A percentile compares a stretch with the other conserved stretches of the same genome.
These are phyloP conservation scores for Frankliniella fusca DNA, from an alignment of 2,888 invertebrate genomes.

Conservation along the genomic window DNA sequence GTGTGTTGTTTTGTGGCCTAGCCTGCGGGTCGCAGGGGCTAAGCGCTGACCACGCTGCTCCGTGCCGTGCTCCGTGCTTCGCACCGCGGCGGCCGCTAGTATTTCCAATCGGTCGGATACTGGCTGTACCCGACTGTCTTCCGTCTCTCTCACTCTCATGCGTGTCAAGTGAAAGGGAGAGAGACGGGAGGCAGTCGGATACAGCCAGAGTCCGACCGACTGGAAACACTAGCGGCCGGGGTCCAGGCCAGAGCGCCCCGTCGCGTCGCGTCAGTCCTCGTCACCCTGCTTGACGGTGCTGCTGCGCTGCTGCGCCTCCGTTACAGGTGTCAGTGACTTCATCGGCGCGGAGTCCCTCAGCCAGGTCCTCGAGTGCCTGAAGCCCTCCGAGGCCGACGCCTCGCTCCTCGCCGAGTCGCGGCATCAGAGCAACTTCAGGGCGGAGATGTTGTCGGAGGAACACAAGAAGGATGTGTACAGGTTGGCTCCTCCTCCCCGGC, in stretches of 20 bases:
- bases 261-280: neutral
- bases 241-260: neutral
- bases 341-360: constrained; percentile 66
- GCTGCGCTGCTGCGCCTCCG: neutral
- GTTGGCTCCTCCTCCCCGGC: constrained; percentile 56
- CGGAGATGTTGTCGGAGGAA: constrained; percentile 56
- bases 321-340: constrained; percentile 70
- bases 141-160: too few relatives aligned
- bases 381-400: constrained; percentile 23
- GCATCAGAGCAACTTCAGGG: constrained; percentile 38
- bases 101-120: too few relatives aligned
- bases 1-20: too few relatives aligned
- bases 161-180: too few relatives aligned
- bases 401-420: neutral
- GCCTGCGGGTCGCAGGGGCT: too few relatives aligned
- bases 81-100: too few relatives aligned
- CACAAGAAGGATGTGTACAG: constrained; percentile 65
- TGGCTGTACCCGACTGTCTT: too few relatives aligned
- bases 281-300: neutral
- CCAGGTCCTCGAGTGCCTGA: constrained; percentile 62
- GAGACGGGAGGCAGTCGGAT: too few relatives aligned
- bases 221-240: too few relatives aligned
- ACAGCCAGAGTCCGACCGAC: too few relatives aligned
- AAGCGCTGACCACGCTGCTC: too few relatives aligned
- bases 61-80: too few relatives aligned